Evolutionary conservation across 1,140 invertebrate genomes (phyloP).

Genomic region (Ceratina australensis): DNA sequence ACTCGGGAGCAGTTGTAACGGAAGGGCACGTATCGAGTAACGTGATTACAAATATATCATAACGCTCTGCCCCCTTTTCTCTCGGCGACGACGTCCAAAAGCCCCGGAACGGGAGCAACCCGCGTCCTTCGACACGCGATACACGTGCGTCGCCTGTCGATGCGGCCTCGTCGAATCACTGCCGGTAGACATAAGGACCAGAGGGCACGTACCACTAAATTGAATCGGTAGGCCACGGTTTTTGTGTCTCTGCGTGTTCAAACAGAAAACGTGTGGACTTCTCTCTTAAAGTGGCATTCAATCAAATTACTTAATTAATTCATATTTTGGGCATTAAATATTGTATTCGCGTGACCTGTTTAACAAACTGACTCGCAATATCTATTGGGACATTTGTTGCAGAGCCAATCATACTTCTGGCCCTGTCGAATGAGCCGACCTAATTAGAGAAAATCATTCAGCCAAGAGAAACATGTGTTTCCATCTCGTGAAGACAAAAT

Average conservation of each 20-base stretch:
- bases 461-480: neutral
- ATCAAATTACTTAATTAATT: too few relatives aligned
- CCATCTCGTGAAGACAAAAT: neutral
- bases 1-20: conserved; percentile 72
- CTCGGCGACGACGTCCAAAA: conserved; percentile 21
- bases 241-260: conserved; percentile 12
- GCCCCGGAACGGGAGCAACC: conserved; percentile 7
- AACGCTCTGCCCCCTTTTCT: conserved; percentile 62
- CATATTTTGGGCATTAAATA: too few relatives aligned
- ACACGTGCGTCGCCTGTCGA: conserved; percentile 76
- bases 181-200: conserved; percentile 62
- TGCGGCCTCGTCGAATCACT: conserved; percentile 75
- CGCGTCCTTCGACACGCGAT: conserved; percentile 66
- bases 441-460: conserved; percentile 1
- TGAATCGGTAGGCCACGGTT: conserved; percentile 53
- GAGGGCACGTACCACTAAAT: conserved; percentile 60
- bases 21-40: conserved; percentile 75
- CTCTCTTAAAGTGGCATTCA: too few relatives aligned
- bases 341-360: too few relatives aligned
- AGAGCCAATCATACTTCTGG: neutral
- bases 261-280: too few relatives aligned
- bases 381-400: neutral
- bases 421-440: neutral
- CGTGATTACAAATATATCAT: conserved; percentile 78
- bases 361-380: too few relatives aligned